Conservation (phyloP, 2,797 vertebrate genomes). For the Gallinago solitaria region DNA sequence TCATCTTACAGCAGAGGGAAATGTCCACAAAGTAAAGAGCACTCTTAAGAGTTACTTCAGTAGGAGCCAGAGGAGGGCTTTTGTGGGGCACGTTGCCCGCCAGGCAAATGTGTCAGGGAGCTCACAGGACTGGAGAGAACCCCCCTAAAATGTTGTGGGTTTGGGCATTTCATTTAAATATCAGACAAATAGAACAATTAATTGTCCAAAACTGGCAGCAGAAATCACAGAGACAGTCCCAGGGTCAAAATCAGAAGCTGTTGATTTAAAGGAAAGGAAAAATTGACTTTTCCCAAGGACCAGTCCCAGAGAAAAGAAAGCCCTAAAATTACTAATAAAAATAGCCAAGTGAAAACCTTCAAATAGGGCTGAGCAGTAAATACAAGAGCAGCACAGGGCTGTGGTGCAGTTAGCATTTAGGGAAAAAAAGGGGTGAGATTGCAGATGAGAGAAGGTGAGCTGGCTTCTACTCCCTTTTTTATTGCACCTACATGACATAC, state of each 20-base stretch:
- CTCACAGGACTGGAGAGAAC: background rate
- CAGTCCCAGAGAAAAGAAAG: background rate
- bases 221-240: background rate
- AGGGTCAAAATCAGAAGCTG: background rate
- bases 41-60: background rate
- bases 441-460: background rate
- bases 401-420: no score
- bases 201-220: background rate
- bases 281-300: background rate
- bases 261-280: background rate
- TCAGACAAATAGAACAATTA: background rate
- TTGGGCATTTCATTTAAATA: background rate
- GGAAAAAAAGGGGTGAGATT: background rate
- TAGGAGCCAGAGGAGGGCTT: background rate
- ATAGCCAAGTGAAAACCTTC: background rate
- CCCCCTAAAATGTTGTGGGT: accelerated
- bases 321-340: background rate
- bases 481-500: no score
- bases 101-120: background rate
- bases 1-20: background rate
- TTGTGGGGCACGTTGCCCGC: background rate
- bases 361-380: background rate
- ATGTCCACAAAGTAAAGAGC: background rate
- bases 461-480: background rate
- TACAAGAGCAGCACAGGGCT: background rate